These are phyloP conservation scores for Neogale vison DNA, from an alignment of 2,113 vertebrate species.

Conservation along the genomic window DNA sequence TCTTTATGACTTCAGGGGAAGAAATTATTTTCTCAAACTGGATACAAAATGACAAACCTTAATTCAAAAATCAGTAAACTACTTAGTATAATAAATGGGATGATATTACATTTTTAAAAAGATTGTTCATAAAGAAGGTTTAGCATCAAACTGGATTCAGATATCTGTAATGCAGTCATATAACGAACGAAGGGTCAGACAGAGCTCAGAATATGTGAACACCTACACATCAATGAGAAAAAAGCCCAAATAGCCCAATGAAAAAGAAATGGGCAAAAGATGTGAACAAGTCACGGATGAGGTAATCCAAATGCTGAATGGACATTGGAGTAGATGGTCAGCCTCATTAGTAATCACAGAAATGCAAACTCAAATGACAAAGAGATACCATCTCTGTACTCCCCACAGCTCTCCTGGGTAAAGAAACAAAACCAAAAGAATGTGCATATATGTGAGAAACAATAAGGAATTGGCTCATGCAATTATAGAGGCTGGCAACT, in stretches of 20 bases:
- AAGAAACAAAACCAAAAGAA: neutral
- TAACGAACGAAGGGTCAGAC: neutral
- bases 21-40: constrained; percentile 32
- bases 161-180: neutral
- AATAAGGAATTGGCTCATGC: neutral
- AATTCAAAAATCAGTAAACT: constrained; percentile 6
- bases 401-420: neutral
- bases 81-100: neutral
- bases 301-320: neutral
- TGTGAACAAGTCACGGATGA: neutral
- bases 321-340: neutral
- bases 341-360: neutral
- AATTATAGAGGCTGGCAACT: neutral
- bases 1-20: neutral
- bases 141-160: neutral
- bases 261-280: neutral
- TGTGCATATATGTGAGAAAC: neutral
- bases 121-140: neutral
- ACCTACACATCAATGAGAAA: neutral
- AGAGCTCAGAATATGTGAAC: neutral
- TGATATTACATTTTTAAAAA: neutral
- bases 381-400: neutral
- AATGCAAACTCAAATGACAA: neutral
- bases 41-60: neutral
- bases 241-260: neutral